phyloP scores from a whole-genome alignment of 2,888 invertebrate genomes.

The Anthrax anthrax region DNA sequence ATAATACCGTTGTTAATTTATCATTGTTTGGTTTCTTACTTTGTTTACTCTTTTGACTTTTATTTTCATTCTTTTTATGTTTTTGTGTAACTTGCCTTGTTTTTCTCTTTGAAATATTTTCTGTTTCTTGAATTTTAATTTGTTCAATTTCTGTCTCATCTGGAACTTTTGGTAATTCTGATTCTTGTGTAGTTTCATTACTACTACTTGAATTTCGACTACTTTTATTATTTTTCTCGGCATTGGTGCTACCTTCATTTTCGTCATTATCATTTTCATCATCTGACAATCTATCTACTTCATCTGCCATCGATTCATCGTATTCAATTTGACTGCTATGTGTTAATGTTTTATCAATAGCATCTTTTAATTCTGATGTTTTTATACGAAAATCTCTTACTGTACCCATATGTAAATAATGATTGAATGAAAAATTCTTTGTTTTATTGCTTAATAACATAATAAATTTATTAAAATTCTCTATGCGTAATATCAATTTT shows the following conservation, averaged over 20 bases:
- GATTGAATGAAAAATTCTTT: conserved; percentile 35
- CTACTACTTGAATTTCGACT: neutral
- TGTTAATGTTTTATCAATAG: conserved; percentile 35
- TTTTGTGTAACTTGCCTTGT: neutral
- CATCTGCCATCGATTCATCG: conserved; percentile 3
- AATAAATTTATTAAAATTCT: conserved; percentile 45
- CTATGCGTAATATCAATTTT: conserved; percentile 44
- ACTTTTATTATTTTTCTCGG: neutral
- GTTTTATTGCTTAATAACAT: conserved; percentile 43
- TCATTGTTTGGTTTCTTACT: neutral
- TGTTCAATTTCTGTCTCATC: neutral
- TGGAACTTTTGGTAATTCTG: neutral
- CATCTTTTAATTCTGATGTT: conserved; percentile 37
- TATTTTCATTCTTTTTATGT: neutral
- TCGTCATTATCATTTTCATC: neutral
- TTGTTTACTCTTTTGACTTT: neutral
- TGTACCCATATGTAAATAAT: conserved; percentile 42
- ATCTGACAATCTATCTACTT: conserved; percentile 1
- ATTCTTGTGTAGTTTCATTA: neutral
- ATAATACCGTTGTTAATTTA: neutral
- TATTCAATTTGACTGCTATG: conserved; percentile 23
- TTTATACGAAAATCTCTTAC: conserved; percentile 47
- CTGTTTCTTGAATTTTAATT: neutral
- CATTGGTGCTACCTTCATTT: neutral
- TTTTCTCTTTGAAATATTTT: neutral